Percentiles rank a stretch among this genome's conserved stretches.
These are phyloP conservation scores for Unio delphinus DNA, from an alignment of 2,888 invertebrate genomes.

Conservation along the genomic window DNA sequence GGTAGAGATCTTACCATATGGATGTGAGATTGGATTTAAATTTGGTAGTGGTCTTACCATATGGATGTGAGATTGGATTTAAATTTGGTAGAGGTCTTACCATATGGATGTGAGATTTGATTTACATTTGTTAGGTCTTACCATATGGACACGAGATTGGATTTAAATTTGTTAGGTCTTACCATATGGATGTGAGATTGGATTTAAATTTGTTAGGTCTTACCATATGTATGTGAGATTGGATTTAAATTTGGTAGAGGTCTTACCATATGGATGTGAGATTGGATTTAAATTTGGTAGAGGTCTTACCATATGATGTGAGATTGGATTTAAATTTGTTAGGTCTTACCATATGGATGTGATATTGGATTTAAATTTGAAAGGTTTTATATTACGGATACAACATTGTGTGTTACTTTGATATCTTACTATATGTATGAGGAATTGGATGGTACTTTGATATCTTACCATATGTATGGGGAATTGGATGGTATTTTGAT, in stretches of 20 bases:
- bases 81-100: too few species aligned
- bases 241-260: too few species aligned
- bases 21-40: background rate
- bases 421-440: too few species aligned
- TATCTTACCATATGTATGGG: background rate
- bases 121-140: background rate
- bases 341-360: background rate
- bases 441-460: too few species aligned
- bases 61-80: too few species aligned
- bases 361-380: background rate
- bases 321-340: background rate
- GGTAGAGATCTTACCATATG: too few species aligned
- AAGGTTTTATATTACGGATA: too few species aligned
- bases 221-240: too few species aligned
- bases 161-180: background rate
- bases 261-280: background rate
- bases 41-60: too few species aligned
- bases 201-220: too few species aligned
- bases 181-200: background rate
- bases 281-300: background rate
- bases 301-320: background rate
- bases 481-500: too few species aligned
- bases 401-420: too few species aligned
- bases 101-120: background rate
- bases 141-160: background rate